Conservation (phyloP, 2,797 vertebrate species). For the Kryptolebias ocellatus region DNA sequence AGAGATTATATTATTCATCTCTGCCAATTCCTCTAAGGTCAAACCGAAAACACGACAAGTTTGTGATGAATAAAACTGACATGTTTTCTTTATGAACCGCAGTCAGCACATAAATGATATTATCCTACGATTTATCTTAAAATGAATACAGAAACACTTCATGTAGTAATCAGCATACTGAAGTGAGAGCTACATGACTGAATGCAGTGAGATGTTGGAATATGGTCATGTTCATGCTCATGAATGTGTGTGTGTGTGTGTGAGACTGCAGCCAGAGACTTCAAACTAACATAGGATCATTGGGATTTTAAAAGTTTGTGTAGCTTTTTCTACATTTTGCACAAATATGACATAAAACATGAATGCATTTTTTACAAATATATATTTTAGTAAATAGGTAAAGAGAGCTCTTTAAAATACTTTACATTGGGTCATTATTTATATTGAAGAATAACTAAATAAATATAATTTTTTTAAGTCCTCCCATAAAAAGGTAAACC, state of each 20-base stretch:
- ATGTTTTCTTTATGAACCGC: not conserved
- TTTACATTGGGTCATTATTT: too few relatives aligned
- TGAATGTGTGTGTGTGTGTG: conserved; percentile 28
- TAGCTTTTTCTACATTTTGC: not conserved
- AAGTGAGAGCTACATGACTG: conserved; percentile 57
- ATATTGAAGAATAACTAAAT: too few relatives aligned
- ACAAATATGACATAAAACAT: not conserved
- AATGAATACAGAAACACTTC: conserved; percentile 34
- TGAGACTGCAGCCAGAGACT: conserved; percentile 65
- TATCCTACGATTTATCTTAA: conserved; percentile 1
- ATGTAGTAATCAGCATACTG: conserved; percentile 46
- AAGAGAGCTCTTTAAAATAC: not conserved
- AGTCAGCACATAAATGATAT: not conserved
- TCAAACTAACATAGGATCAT: not conserved
- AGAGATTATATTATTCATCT: not conserved
- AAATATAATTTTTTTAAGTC: too few relatives aligned
- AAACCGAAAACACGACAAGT: not conserved
- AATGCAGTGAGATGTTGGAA: conserved; percentile 35
- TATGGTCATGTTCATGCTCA: conserved; percentile 1
- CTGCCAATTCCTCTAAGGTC: not conserved
- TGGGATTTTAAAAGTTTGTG: not conserved
- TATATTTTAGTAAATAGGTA: not conserved
- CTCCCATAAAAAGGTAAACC: too few relatives aligned
- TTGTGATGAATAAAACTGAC: not conserved
- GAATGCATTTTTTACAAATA: too few relatives aligned